A percentile compares a stretch with the other conserved stretches of the same genome.
Evolutionary conservation across 2,797 vertebrate species (phyloP).

Genomic region (Melanotaenia pygmaea): DNA sequence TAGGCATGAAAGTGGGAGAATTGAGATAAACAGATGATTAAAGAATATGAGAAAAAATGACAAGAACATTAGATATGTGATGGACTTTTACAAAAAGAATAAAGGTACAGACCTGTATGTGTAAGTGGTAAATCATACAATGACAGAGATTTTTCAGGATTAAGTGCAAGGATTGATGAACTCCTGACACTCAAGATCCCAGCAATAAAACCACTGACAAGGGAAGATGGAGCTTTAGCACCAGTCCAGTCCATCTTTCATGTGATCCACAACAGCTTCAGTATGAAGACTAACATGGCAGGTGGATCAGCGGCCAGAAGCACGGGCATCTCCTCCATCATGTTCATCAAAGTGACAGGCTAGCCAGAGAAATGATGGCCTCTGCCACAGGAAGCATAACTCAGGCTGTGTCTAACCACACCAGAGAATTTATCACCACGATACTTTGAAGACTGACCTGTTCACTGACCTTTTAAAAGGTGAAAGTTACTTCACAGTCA

Average conservation of each 20-base stretch:
- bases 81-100: conserved; percentile 12
- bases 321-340: conserved; percentile 30
- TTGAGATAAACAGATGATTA: conserved; percentile 18
- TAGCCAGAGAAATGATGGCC: conserved; percentile 55
- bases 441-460: conserved; percentile 24
- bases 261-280: conserved; percentile 32
- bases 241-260: conserved; percentile 48
- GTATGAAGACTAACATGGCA: conserved; percentile 43
- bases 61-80: conserved; percentile 29
- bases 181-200: conserved; percentile 58
- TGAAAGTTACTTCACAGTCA: conserved; percentile 32
- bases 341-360: conserved; percentile 62
- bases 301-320: conserved; percentile 42
- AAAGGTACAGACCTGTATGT: conserved; percentile 14
- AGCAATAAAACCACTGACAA: conserved; percentile 62
- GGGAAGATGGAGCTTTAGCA: conserved; percentile 53
- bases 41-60: conserved; percentile 22
- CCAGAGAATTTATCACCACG: conserved; percentile 47
- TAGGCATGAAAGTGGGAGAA: conserved; percentile 37
- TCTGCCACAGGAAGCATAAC: conserved; percentile 50
- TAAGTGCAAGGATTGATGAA: conserved; percentile 48
- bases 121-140: conserved; percentile 45
- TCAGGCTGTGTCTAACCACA: conserved; percentile 40
- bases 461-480: conserved; percentile 15
- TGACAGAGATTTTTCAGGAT: conserved; percentile 22